Evolutionary conservation across 2,888 invertebrate genomes (phyloP), one percentile per base, ranked within the genome.

Genomic region (Yponomeuta malinellus): DNA sequence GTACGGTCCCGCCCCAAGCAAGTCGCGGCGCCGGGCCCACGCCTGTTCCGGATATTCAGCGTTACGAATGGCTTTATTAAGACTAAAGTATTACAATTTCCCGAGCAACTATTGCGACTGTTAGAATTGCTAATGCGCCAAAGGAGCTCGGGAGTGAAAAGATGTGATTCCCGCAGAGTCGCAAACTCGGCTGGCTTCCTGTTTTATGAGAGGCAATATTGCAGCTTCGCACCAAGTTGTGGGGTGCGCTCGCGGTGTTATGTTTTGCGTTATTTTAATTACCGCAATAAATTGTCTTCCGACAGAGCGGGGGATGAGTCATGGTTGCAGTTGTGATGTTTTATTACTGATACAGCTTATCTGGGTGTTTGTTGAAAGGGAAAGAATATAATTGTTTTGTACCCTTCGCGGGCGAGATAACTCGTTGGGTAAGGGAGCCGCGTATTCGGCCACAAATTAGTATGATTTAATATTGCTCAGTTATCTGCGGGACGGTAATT

Each of bases 401-500:
- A 71, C 70, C 81, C 76, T 78, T 76, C 76, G 78, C 78, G 76
- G 77, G 76, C 78, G 78, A 85, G 87, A 89, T 89, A 85, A 84
- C 81, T 83, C 81, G 80, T 79, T 79, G 79, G 78, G 78, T 84
- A 85, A 83, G 85, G 86, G 87, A 83, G 82, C 83, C 15, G 82
- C 82, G 88, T 85, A 84, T 86, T 86, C 85, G 83, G 82, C 88
- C 89, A 89, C 90, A 91, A 91, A 92, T 91, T 91, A 89, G 89
- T 90, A 89, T 90, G 91, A 92, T 91, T 92, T 91, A 91, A 91
- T 91, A 92, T 90, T 90, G 89, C 90, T 89, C 90, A 91, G 90
- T 90, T 92, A 92, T 92, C 91, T 90, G 88, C 79, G 87, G 86
- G 87, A 77, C 83, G 87, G 89, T 90, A 90, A 91, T 92, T 92